These are phyloP conservation scores for Uloborus plumipes DNA, from an alignment of 2,888 invertebrate species.

Conservation along the genomic window DNA sequence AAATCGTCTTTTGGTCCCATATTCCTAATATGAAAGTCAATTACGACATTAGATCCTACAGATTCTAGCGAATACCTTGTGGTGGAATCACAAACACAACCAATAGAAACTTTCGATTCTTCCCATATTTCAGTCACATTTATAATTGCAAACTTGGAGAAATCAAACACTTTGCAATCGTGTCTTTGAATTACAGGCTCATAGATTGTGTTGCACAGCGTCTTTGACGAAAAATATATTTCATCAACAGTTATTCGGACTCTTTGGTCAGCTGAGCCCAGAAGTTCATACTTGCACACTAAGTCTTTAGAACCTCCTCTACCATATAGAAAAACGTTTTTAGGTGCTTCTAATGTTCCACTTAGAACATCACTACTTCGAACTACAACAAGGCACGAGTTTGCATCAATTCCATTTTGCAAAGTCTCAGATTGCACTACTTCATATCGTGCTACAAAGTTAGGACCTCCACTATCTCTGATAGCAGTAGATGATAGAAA, in stretches of 20 bases:
- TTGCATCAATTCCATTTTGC: conserved; percentile 64
- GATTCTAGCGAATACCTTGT: conserved; percentile 77
- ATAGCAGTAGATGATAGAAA: conserved; percentile 82
- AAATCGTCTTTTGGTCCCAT: conserved; percentile 88
- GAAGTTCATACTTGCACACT: conserved; percentile 74
- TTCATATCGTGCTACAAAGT: conserved; percentile 83
- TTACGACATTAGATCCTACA: conserved; percentile 79
- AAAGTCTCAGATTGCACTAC: conserved; percentile 77
- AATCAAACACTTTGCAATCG: conserved; percentile 41
- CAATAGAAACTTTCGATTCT: conserved; percentile 39
- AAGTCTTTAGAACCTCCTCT: conserved; percentile 84
- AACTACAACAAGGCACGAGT: conserved; percentile 47
- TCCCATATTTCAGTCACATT: conserved; percentile 63
- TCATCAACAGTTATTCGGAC: conserved; percentile 73
- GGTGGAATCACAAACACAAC: conserved; percentile 54
- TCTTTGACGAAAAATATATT: conserved; percentile 82
- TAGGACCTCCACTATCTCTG: conserved; percentile 77
- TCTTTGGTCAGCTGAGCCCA: conserved; percentile 53
- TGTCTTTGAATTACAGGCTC: conserved; percentile 47
- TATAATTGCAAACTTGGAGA: conserved; percentile 40
- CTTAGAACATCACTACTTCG: conserved; percentile 66
- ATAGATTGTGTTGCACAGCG: conserved; percentile 44
- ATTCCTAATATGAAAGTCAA: conserved; percentile 81
- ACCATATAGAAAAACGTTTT: conserved; percentile 86
- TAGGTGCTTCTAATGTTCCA: conserved; percentile 83